phyloP scores from a whole-genome alignment of 2,888 invertebrate species.

The Drosophila bunnanda region DNA sequence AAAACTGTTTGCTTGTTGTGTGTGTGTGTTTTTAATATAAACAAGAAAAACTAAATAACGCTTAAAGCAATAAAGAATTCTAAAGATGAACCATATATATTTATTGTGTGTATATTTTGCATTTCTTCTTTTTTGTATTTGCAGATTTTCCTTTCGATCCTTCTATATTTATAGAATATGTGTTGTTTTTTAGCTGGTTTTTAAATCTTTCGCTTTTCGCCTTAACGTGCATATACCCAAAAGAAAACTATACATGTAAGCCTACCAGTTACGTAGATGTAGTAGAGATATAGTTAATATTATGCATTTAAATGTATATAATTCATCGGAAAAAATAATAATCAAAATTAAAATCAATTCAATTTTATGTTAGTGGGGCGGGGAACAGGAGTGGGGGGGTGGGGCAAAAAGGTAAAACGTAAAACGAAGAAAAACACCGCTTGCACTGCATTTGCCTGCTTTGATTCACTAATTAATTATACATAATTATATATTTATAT shows the following conservation, averaged over 20 bases:
- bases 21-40: constrained; percentile 61
- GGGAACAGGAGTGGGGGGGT: constrained; percentile 10
- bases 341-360: constrained; percentile 56
- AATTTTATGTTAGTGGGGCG: constrained; percentile 40
- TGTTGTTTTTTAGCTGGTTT: constrained; percentile 20
- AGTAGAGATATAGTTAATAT: constrained; percentile 35
- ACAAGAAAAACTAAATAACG: constrained; percentile 80
- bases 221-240: constrained; percentile 37
- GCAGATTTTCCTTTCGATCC: constrained; percentile 30
- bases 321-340: constrained; percentile 41
- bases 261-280: constrained; percentile 45
- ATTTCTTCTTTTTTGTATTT: constrained; percentile 40
- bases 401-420: constrained; percentile 28
- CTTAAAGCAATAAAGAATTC: constrained; percentile 78
- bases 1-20: constrained; percentile 48
- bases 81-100: constrained; percentile 63
- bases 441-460: constrained; percentile 70
- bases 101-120: constrained; percentile 40
- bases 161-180: constrained; percentile 41
- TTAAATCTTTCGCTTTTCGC: constrained; percentile 6
- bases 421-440: constrained; percentile 53
- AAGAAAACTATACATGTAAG: constrained; percentile 37
- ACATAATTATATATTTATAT: constrained; percentile 42
- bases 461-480: constrained; percentile 59
- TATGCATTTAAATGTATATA: constrained; percentile 45